Evolutionary conservation across 2,113 vertebrate genomes (phyloP).

Genomic region (Falcunculus frontatus): DNA sequence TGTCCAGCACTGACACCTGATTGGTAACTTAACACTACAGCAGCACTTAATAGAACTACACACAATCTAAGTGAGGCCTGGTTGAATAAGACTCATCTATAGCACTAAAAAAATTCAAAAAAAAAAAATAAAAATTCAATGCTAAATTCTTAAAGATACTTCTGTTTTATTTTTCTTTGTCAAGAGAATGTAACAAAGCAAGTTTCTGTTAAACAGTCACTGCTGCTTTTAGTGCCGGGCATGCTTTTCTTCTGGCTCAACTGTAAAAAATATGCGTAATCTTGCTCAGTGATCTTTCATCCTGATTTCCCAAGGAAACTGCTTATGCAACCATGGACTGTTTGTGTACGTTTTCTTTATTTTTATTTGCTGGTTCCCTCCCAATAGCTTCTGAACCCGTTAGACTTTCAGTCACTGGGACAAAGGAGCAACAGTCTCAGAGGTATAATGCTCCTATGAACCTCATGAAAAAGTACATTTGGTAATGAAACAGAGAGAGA

Average conservation of each 20-base stretch:
- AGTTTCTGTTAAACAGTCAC: not conserved
- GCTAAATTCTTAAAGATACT: not conserved
- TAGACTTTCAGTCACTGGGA: not conserved
- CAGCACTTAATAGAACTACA: not conserved
- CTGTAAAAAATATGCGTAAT: constrained; percentile 1
- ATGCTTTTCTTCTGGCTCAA: not conserved
- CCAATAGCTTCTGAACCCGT: not conserved
- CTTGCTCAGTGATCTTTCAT: constrained; percentile 15
- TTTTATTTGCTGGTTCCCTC: constrained; percentile 22
- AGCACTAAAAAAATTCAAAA: not conserved
- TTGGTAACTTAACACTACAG: not conserved
- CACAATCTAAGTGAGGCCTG: not conserved
- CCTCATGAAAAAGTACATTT: not conserved
- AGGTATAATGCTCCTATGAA: not conserved
- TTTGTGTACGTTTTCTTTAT: not conserved
- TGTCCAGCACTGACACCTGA: not conserved
- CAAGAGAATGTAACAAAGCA: not conserved
- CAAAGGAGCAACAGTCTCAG: not conserved
- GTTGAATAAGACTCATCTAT: not conserved
- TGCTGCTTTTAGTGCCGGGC: not conserved
- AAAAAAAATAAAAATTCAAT: not conserved
- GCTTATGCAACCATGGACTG: not conserved
- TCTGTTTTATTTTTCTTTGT: not conserved
- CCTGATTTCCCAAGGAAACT: constrained; percentile 37
- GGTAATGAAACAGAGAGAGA: not conserved